Conservation (phyloP, 2,888 invertebrate genomes). For the Rotaria sp. region DNA sequence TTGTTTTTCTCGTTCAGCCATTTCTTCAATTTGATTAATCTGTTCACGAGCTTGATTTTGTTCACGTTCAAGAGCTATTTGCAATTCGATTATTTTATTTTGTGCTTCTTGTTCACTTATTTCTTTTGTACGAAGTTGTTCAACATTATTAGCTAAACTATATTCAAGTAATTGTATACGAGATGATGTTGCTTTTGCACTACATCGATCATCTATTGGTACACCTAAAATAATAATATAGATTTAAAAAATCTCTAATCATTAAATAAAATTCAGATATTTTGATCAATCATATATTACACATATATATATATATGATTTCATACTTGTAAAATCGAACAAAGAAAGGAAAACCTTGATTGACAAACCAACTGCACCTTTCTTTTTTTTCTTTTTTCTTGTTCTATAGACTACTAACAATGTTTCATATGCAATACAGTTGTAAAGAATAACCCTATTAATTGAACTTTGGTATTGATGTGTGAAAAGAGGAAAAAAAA, state of each 20-base stretch:
- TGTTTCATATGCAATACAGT: not conserved
- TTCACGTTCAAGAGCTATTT: not conserved
- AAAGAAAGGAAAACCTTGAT: not conserved
- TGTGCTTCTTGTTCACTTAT: not conserved
- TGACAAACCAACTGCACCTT: not conserved
- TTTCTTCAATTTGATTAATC: not conserved
- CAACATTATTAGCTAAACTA: not conserved
- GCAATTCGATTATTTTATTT: not conserved
- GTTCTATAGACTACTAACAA: not conserved
- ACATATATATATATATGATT: not conserved
- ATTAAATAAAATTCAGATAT: not conserved
- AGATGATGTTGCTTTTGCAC: not conserved
- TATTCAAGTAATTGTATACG: not conserved
- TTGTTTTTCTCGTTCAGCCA: slow-evolving; percentile 16
- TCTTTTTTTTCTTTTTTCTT: not conserved
- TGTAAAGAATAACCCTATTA: not conserved
- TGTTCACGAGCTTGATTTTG: not conserved
- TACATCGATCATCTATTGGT: not conserved
- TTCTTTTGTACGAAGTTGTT: not conserved
- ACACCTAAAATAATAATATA: not conserved
- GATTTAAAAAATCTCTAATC: not conserved
- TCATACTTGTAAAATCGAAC: not conserved
- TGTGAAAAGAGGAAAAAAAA: not conserved
- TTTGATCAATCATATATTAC: not conserved
- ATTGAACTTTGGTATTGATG: slow-evolving; percentile 1